Conservation (phyloP, 2,113 vertebrate genomes). For the Elanoides forficatus region DNA sequence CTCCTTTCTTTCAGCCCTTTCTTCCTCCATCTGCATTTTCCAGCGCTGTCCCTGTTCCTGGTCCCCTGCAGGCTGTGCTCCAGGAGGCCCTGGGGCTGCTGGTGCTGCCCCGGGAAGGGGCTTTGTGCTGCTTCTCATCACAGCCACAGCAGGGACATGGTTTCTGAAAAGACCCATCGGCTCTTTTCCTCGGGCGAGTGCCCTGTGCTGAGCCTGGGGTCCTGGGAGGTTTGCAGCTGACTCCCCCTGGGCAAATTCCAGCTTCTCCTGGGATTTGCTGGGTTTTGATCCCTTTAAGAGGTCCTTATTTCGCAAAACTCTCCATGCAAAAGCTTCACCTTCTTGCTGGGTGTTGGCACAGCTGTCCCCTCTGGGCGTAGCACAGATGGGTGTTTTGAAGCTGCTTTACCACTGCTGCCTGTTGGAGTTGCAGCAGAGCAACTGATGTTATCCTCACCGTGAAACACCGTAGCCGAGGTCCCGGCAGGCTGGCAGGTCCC, state of each 20-base stretch:
- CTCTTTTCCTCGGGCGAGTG: background rate
- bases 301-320: background rate
- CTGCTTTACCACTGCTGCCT: background rate
- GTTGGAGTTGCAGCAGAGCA: background rate
- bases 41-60: fast-evolving
- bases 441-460: fast-evolving
- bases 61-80: background rate
- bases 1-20: background rate
- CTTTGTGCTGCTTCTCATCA: background rate
- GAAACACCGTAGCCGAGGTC: fast-evolving
- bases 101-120: background rate
- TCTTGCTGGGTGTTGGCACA: background rate
- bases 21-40: background rate
- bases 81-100: background rate
- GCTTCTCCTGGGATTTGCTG: background rate
- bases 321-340: background rate
- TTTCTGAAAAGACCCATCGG: background rate
- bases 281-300: background rate
- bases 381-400: background rate
- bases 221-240: background rate
- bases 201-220: background rate
- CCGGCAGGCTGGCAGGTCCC: background rate
- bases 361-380: background rate
- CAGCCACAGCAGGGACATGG: fast-evolving
- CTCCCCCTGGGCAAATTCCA: background rate